phyloP scores from a whole-genome alignment of 2,113 vertebrate species.

The Carassius auratus region DNA sequence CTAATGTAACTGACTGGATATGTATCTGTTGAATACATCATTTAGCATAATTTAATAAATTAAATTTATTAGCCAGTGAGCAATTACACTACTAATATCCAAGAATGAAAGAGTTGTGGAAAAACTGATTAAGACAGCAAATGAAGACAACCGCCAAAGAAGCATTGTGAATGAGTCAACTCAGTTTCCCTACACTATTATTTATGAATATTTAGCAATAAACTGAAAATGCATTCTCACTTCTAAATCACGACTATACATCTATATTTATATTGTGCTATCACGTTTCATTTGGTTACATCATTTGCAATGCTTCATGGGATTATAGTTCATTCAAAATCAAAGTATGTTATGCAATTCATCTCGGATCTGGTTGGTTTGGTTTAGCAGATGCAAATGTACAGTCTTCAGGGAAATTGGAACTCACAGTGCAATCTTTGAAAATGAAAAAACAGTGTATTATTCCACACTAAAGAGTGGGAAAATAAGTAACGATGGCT shows the following conservation, averaged over 20 bases:
- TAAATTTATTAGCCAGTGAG: no score
- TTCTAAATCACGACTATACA: background rate
- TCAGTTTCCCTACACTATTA: background rate
- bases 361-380: background rate
- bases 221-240: background rate
- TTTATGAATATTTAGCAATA: background rate
- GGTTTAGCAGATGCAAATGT: background rate
- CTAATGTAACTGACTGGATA: background rate
- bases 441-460: background rate
- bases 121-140: background rate
- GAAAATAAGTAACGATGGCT: background rate
- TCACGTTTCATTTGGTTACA: background rate
- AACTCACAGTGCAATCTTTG: background rate
- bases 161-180: background rate
- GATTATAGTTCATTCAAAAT: background rate
- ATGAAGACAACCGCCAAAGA: background rate
- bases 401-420: background rate
- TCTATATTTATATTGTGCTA: background rate
- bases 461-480: background rate
- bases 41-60: background rate
- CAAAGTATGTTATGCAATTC: background rate
- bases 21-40: background rate
- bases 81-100: no score
- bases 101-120: no score
- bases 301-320: background rate